phyloP scores from a whole-genome alignment of 2,797 vertebrate genomes.

The Rousettus madagascariensis region DNA sequence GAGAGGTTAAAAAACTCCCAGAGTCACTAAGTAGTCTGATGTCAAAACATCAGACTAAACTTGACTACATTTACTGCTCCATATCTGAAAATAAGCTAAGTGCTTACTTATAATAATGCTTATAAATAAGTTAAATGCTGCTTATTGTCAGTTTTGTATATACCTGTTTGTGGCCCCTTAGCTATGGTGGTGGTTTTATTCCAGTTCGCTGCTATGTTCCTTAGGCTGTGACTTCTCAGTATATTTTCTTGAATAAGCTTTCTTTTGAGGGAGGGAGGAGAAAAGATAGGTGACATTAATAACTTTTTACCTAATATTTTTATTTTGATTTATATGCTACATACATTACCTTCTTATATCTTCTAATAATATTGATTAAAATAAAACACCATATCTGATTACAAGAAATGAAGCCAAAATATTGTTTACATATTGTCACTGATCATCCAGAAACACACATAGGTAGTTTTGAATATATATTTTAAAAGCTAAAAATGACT shows the following conservation, averaged over 20 bases:
- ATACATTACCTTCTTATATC: neutral
- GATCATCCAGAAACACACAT: neutral
- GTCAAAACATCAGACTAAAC: neutral
- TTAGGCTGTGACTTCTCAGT: neutral
- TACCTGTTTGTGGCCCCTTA: neutral
- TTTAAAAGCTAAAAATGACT: neutral
- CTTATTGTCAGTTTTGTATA: neutral
- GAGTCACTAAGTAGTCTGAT: neutral
- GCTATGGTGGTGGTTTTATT: neutral
- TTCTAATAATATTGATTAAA: conserved; percentile 7
- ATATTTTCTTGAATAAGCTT: neutral
- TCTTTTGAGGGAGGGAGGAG: neutral
- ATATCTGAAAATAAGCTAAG: neutral
- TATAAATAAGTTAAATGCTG: neutral
- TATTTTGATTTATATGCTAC: neutral
- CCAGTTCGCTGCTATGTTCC: neutral
- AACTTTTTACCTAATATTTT: neutral
- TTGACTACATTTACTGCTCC: neutral
- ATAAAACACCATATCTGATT: neutral
- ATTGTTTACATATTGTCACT: neutral
- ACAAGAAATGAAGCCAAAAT: neutral
- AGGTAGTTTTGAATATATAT: conserved; percentile 3
- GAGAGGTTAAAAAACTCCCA: neutral
- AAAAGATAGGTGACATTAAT: neutral
- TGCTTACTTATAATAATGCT: neutral